A percentile compares a stretch with the other conserved stretches of the same genome.
Conservation (phyloP, 2,888 invertebrate species). For the Drosophila phalerata region DNA sequence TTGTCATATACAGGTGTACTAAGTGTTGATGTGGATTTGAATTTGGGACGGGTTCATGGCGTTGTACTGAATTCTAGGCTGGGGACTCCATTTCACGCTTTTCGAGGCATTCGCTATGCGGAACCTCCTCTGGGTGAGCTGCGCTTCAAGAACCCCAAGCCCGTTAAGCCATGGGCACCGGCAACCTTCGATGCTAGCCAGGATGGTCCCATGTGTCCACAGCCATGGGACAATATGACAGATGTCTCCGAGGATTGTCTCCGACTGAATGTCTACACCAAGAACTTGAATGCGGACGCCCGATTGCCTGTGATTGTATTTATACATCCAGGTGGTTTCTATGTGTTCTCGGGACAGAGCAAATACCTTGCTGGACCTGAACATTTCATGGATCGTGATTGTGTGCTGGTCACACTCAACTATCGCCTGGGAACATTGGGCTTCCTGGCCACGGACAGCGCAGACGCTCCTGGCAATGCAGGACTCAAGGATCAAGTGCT, state of each 20-base stretch:
- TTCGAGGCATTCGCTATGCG: constrained; percentile 83
- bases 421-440: constrained; percentile 87
- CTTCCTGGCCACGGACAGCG: constrained; percentile 88
- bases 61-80: constrained; percentile 68
- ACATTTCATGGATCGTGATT: constrained; percentile 88
- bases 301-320: constrained; percentile 88
- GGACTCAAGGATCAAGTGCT: constrained; percentile 90
- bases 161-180: constrained; percentile 85
- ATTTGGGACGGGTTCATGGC: constrained; percentile 78
- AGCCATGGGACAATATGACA: constrained; percentile 75
- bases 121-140: constrained; percentile 78
- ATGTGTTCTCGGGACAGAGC: constrained; percentile 87
- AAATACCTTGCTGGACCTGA: constrained; percentile 85
- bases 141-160: constrained; percentile 85
- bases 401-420: constrained; percentile 89
- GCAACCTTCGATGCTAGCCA: constrained; percentile 86
- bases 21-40: constrained; percentile 73
- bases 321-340: constrained; percentile 89
- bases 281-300: constrained; percentile 59
- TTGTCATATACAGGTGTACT: constrained; percentile 31
- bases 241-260: constrained; percentile 87
- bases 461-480: constrained; percentile 89
- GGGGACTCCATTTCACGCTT: constrained; percentile 75
- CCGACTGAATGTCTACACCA: constrained; percentile 87
- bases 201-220: constrained; percentile 87